A percentile compares a stretch with the other conserved stretches of the same genome.
Evolutionary conservation across 2,113 vertebrate species (phyloP).

Genomic region (Myocastor coypus): DNA sequence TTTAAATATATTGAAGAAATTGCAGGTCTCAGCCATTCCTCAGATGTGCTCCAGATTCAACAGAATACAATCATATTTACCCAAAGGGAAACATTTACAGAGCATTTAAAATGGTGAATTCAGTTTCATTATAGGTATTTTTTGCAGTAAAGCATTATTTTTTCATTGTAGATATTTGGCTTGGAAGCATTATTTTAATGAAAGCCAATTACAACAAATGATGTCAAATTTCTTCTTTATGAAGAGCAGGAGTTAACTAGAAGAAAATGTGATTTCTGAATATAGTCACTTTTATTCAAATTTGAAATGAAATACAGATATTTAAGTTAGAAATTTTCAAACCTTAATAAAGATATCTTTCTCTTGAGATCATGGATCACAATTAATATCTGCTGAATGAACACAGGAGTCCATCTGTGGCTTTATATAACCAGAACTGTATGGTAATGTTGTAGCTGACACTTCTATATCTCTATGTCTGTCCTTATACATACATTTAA

Average conservation of each 20-base stretch:
- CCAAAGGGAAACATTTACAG: constrained; percentile 34
- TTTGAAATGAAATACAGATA: background rate
- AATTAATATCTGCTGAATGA: background rate
- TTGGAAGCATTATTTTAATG: constrained; percentile 36
- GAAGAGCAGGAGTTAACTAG: constrained; percentile 4
- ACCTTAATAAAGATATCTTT: background rate
- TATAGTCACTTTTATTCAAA: background rate
- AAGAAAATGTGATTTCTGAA: constrained; percentile 32
- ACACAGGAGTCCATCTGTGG: background rate
- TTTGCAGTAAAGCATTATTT: background rate
- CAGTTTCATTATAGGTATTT: background rate
- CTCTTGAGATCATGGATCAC: background rate
- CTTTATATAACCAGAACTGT: background rate
- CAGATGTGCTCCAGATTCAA: background rate
- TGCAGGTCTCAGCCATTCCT: background rate
- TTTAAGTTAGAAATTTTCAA: background rate
- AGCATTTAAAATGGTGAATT: background rate
- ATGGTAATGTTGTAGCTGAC: background rate
- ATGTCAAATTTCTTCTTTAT: constrained; percentile 34
- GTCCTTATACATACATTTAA: background rate
- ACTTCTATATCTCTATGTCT: background rate
- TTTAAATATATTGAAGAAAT: background rate
- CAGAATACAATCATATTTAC: background rate
- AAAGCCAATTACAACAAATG: constrained; percentile 9
- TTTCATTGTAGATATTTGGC: background rate